Evolutionary conservation across 2,888 invertebrate species (phyloP).

Genomic region (Hipparchia sbordonii): DNA sequence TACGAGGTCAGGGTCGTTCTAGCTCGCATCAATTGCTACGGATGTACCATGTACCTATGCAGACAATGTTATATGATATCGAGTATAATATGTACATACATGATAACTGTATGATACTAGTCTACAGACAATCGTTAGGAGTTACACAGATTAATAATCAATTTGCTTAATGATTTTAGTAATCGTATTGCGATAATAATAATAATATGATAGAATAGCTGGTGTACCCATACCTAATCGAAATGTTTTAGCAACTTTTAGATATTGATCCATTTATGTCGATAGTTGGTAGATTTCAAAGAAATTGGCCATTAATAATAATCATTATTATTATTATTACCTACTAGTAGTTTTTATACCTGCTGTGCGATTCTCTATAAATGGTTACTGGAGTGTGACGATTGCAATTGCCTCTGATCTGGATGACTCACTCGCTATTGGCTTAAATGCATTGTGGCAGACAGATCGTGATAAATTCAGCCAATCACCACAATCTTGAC

Average conservation of each 20-base stretch:
- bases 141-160: slow-evolving; percentile 2
- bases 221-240: not conserved
- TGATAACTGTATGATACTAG: slow-evolving; percentile 1
- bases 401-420: too few relatives aligned
- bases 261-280: too few relatives aligned
- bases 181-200: not conserved
- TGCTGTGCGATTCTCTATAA: too few relatives aligned
- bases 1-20: slow-evolving; percentile 33
- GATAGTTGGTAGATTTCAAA: too few relatives aligned
- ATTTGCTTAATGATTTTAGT: slow-evolving; percentile 7
- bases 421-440: too few relatives aligned
- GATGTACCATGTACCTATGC: slow-evolving; percentile 27
- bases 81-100: not conserved
- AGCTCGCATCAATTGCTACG: slow-evolving; percentile 32
- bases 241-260: not conserved
- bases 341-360: too few relatives aligned
- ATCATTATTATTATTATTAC: too few relatives aligned
- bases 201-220: not conserved
- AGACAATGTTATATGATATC: slow-evolving; percentile 26
- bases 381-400: too few relatives aligned
- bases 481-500: too few relatives aligned
- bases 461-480: too few relatives aligned
- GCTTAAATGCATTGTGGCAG: too few relatives aligned
- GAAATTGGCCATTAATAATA: too few relatives aligned
- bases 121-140: slow-evolving; percentile 9